Evolutionary conservation across 1,140 invertebrate species (phyloP).

Genomic region (Eumeta japonica): DNA sequence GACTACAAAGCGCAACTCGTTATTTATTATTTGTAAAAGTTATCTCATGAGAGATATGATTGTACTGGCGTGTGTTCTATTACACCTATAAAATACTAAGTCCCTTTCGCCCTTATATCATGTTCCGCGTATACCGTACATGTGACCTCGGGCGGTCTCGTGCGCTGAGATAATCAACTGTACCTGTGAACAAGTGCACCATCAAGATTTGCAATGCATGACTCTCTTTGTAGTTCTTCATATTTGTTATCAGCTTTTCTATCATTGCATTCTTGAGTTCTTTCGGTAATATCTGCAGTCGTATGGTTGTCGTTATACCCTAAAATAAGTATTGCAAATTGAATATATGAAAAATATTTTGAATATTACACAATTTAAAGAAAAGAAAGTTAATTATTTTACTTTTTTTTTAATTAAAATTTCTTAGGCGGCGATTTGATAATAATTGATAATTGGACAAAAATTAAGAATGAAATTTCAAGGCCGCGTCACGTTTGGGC

Average conservation of each 20-base stretch:
- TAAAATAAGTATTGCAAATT: slow-evolving; percentile 9
- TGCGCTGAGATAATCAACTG: slow-evolving; percentile 5
- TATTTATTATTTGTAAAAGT: too few species aligned
- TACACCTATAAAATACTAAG: not conserved
- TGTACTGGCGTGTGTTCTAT: not conserved
- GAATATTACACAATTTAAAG: slow-evolving; percentile 2
- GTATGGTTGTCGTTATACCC: slow-evolving; percentile 35
- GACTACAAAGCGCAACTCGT: too few species aligned
- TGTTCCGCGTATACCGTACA: too few species aligned
- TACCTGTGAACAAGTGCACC: slow-evolving; percentile 46
- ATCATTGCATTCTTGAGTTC: slow-evolving; percentile 37
- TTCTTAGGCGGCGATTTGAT: too few species aligned
- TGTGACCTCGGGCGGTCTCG: too few species aligned
- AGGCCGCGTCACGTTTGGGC: too few species aligned
- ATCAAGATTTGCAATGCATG: slow-evolving; percentile 38
- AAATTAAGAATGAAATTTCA: too few species aligned
- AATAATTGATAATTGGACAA: too few species aligned
- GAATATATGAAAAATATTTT: not conserved
- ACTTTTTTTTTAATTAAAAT: not conserved
- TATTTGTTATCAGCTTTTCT: slow-evolving; percentile 33
- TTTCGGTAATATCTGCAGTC: slow-evolving; percentile 36
- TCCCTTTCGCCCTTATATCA: not conserved
- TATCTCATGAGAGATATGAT: not conserved
- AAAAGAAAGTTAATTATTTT: not conserved
- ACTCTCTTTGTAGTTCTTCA: slow-evolving; percentile 27